Conservation (phyloP, 2,113 vertebrate genomes). For the Cricetomys ansorgei region DNA sequence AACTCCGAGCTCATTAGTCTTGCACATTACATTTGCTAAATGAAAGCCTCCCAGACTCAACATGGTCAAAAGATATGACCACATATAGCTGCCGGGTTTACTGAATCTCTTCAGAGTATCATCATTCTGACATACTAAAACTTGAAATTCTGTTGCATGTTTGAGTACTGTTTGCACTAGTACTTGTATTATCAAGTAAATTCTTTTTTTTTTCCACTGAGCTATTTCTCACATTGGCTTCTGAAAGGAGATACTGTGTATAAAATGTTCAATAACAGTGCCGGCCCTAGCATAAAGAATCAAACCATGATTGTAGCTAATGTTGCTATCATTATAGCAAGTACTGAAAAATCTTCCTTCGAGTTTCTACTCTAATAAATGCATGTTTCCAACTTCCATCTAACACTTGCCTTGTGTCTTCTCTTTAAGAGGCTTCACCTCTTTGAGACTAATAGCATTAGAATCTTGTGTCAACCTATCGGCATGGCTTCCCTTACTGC, state of each 20-base stretch:
- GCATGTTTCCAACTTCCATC: background rate
- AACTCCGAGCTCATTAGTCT: background rate
- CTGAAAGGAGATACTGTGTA: background rate
- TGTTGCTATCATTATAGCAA: background rate
- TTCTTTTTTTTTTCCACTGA: background rate
- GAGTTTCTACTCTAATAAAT: background rate
- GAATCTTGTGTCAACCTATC: background rate
- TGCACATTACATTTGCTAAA: background rate
- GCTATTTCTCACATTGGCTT: background rate
- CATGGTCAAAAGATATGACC: background rate
- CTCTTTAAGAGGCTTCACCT: background rate
- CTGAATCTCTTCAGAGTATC: background rate
- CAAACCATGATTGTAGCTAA: background rate
- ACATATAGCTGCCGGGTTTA: background rate
- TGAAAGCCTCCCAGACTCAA: background rate
- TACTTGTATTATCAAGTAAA: background rate
- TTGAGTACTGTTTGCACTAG: background rate
- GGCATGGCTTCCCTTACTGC: background rate
- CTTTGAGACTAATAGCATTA: background rate
- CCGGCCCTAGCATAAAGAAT: background rate
- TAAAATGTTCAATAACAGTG: background rate
- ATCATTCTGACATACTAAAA: background rate
- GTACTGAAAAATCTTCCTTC: background rate
- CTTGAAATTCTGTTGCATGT: background rate
- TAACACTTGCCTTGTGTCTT: background rate